A percentile compares a stretch with the other conserved stretches of the same genome.
phyloP scores from a whole-genome alignment of 2,888 invertebrate species.

The Tetranychus truncatus region DNA sequence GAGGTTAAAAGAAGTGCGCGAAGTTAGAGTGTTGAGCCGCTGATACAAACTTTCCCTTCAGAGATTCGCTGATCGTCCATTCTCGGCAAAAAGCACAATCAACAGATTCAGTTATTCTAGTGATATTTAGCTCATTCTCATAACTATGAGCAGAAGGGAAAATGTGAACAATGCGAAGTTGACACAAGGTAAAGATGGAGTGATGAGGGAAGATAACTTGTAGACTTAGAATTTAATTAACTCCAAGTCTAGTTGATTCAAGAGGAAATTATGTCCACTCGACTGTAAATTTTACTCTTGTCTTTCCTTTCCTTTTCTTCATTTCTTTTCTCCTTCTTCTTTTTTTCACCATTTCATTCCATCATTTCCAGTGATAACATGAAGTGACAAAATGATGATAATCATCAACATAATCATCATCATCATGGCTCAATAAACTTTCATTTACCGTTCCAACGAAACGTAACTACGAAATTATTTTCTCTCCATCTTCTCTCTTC shows the following conservation, averaged over 20 bases:
- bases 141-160: too few relatives aligned
- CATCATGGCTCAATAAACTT: not conserved
- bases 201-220: not conserved
- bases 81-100: too few relatives aligned
- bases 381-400: not conserved
- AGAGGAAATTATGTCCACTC: constrained; percentile 1
- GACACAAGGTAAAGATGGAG: not conserved
- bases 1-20: too few relatives aligned
- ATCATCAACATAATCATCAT: not conserved
- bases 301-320: not conserved
- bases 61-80: too few relatives aligned
- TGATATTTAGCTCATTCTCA: too few relatives aligned
- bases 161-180: not conserved
- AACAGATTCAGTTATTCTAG: too few relatives aligned
- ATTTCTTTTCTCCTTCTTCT: not conserved
- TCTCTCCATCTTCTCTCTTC: not conserved
- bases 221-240: not conserved
- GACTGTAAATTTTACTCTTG: not conserved
- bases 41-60: too few relatives aligned
- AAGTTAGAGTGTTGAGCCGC: too few relatives aligned
- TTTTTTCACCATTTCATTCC: too few relatives aligned
- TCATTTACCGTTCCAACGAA: not conserved
- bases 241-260: not conserved
- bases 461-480: not conserved
- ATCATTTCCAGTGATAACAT: not conserved